These are phyloP conservation scores for Climacteris rufus DNA, from an alignment of 2,113 vertebrate species.

Conservation along the genomic window DNA sequence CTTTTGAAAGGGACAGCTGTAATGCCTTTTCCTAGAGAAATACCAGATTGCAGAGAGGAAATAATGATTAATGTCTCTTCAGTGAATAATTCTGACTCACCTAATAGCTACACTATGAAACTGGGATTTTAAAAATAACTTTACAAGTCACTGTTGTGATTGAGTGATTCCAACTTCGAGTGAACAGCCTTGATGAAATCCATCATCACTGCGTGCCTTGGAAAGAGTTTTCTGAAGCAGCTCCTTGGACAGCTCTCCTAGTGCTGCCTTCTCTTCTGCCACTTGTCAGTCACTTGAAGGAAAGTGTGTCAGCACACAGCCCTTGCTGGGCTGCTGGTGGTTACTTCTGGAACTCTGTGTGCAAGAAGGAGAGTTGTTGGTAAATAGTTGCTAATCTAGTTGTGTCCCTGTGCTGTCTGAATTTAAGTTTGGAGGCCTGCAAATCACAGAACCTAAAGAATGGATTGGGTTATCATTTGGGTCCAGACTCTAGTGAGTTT, in stretches of 20 bases:
- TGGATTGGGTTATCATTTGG: fast-evolving
- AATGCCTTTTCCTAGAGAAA: background rate
- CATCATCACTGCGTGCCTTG: fast-evolving
- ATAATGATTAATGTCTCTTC: background rate
- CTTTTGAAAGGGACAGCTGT: background rate
- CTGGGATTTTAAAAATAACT: background rate
- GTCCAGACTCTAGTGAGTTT: background rate
- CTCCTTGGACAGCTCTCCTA: background rate
- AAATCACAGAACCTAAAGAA: background rate
- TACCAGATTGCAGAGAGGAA: background rate
- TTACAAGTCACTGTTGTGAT: background rate
- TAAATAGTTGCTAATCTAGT: background rate
- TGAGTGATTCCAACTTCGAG: background rate
- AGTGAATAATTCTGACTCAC: background rate
- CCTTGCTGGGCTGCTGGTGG: background rate
- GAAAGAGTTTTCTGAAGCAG: background rate
- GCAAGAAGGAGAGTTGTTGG: background rate
- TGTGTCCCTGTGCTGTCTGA: background rate
- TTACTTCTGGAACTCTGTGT: background rate
- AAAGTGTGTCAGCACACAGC: background rate
- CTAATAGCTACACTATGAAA: background rate
- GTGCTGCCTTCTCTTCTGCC: background rate
- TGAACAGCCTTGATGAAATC: background rate
- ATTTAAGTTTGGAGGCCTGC: background rate
- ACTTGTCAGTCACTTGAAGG: background rate